Evolutionary conservation across 2,888 invertebrate genomes (phyloP).

Genomic region (Chesias legatella): DNA sequence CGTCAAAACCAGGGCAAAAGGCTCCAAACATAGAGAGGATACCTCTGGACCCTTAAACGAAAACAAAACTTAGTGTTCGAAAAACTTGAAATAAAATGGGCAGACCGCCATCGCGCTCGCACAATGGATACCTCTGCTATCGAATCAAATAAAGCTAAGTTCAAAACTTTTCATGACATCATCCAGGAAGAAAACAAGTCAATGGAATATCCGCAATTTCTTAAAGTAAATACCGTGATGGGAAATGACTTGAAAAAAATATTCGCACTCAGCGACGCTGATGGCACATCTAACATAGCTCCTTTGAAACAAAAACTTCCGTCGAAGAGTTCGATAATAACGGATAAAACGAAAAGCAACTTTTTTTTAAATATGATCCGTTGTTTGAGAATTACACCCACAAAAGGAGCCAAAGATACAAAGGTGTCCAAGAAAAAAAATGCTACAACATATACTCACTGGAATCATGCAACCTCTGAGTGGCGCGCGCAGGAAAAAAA

Average conservation of each 20-base stretch:
- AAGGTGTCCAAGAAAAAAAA: neutral
- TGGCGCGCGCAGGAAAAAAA: slow-evolving; percentile 22
- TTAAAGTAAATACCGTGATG: slow-evolving; percentile 16
- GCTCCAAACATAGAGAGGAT: slow-evolving; percentile 10
- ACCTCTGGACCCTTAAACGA: slow-evolving; percentile 8
- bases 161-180: slow-evolving; percentile 22
- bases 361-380: slow-evolving; percentile 34
- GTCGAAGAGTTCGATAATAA: slow-evolving; percentile 15
- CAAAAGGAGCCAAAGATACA: slow-evolving; percentile 5
- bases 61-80: slow-evolving; percentile 24
- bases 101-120: slow-evolving; percentile 9
- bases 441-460: neutral
- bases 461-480: neutral
- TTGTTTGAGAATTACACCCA: slow-evolving; percentile 33
- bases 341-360: slow-evolving; percentile 23
- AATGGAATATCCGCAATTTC: slow-evolving; percentile 29
- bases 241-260: slow-evolving; percentile 25
- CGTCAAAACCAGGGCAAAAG: slow-evolving; percentile 12
- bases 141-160: slow-evolving; percentile 17
- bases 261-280: slow-evolving; percentile 8
- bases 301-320: slow-evolving; percentile 23
- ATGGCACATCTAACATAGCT: slow-evolving; percentile 27
- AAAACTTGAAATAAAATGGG: slow-evolving; percentile 21
- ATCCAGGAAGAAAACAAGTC: slow-evolving; percentile 21
- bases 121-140: slow-evolving; percentile 9